These are phyloP conservation scores for Artibeus lituratus DNA, from an alignment of 2,797 vertebrate genomes.

Conservation along the genomic window DNA sequence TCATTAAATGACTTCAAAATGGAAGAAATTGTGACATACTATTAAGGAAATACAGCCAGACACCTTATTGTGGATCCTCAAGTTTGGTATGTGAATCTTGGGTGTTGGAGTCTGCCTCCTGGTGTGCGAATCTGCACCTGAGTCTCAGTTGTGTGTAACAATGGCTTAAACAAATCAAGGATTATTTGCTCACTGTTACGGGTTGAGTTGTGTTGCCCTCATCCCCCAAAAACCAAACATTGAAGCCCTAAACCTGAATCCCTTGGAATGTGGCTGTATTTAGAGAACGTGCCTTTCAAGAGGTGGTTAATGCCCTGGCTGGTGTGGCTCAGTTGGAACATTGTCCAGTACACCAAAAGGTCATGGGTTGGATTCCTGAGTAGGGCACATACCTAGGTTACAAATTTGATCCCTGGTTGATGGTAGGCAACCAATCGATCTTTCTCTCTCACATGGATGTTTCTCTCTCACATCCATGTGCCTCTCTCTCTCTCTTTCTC, in stretches of 20 bases:
- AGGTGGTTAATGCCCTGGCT: not conserved
- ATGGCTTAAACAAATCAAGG: not conserved
- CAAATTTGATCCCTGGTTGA: not conserved
- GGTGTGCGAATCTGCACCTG: not conserved
- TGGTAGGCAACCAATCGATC: not conserved
- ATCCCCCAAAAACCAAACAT: not conserved
- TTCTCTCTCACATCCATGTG: too few species aligned
- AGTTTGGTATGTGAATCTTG: not conserved
- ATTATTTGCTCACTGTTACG: not conserved
- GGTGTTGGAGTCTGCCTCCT: too few species aligned
- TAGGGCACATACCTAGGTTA: not conserved
- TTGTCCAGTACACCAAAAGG: not conserved
- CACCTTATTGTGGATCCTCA: not conserved
- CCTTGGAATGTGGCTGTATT: not conserved
- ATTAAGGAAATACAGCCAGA: not conserved
- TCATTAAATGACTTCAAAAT: not conserved
- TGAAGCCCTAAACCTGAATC: not conserved
- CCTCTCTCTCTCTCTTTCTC: too few species aligned
- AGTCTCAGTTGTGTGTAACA: not conserved
- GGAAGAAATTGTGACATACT: not conserved
- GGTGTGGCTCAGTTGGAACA: not conserved
- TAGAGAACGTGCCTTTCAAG: not conserved
- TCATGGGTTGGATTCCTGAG: not conserved
- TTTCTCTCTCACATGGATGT: too few species aligned
- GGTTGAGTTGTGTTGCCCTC: not conserved